Evolutionary conservation across 2,113 vertebrate genomes (phyloP).

Genomic region (Epinephelus moara): DNA sequence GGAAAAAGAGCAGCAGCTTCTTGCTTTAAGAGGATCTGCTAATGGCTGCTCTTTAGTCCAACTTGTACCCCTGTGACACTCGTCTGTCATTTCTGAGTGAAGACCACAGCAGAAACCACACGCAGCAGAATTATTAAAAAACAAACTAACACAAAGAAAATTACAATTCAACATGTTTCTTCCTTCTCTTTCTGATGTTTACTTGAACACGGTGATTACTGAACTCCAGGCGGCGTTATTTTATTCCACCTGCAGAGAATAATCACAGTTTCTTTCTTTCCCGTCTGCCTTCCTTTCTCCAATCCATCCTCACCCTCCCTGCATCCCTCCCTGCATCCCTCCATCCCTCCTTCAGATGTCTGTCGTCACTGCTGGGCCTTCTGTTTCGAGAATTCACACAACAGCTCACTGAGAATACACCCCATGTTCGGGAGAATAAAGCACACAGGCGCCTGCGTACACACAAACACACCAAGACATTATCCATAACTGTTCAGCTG

Average conservation of each 20-base stretch:
- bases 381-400: constrained; percentile 65
- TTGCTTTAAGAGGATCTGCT: constrained; percentile 18
- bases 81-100: constrained; percentile 14
- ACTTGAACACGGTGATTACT: constrained; percentile 47
- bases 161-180: constrained; percentile 38
- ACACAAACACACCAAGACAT: constrained; percentile 14
- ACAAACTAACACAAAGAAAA: constrained; percentile 20
- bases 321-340: not conserved
- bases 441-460: not conserved
- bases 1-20: constrained; percentile 1
- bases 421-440: constrained; percentile 51
- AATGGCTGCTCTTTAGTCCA: not conserved
- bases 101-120: not conserved
- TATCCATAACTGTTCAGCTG: constrained; percentile 35
- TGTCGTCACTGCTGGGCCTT: constrained; percentile 49
- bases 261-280: constrained; percentile 53
- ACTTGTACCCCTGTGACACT: constrained; percentile 4
- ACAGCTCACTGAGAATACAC: constrained; percentile 28
- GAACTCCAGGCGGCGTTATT: constrained; percentile 50
- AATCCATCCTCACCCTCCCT: not conserved
- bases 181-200: constrained; percentile 39
- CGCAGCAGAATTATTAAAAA: constrained; percentile 21
- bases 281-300: not conserved
- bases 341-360: constrained; percentile 28
- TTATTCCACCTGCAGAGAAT: constrained; percentile 62